Base-by-base conservation (phyloP, 2,113 vertebrate genomes). In the Eonycteris spelaea region DNA sequence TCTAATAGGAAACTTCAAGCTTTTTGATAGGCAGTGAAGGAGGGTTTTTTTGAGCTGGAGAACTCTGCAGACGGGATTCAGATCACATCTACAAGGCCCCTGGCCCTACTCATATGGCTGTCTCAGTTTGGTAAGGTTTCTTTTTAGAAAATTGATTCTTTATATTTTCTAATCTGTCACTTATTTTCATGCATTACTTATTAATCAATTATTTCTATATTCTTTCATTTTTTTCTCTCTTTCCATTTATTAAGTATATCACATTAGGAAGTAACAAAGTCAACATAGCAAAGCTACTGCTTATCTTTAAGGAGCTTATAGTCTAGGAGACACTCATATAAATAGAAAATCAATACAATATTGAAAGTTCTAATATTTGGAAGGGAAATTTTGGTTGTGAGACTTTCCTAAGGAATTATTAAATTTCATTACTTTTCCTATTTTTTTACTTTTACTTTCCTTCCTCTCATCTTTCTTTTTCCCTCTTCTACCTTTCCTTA, bases 1-100 rank as follows among this genome's bases (percentile, higher is more conserved):
- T 97, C 73, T 96, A 96, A 95, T 94, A 59, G 85, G 92, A 93
- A 95, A 93, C 93, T 48, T 86, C 38, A 70, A 51, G 71, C 35
- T 87, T 91, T 86, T 74, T 94, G 85, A 95, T 89, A 65, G 91
- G 55, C 73, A 68, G 19, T 61, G 13, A 70, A 91, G 43, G 45
- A 67, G 48, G 67, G 94, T 78, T 74, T 95, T 90, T 85, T n/a
- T 67, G 13, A 93, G 43, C 59, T 51, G 6, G 13, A 80, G 59
- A 97, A 94, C 55, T 88, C 95, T 68, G 55, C n/a, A n/a, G 55
- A 85, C 95, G 33, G 55, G n/a, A 33, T 48, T 83, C 40, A 71
- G 35, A 73, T 84, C 48, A 79, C 9, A 74, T n/a, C 48, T 59
- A 18, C 57, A 90, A 75, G 43, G 4, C 12, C 40, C 18, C 57